Base-by-base conservation (phyloP, 2,797 vertebrate species). In the Sebastolobus alascanus region DNA sequence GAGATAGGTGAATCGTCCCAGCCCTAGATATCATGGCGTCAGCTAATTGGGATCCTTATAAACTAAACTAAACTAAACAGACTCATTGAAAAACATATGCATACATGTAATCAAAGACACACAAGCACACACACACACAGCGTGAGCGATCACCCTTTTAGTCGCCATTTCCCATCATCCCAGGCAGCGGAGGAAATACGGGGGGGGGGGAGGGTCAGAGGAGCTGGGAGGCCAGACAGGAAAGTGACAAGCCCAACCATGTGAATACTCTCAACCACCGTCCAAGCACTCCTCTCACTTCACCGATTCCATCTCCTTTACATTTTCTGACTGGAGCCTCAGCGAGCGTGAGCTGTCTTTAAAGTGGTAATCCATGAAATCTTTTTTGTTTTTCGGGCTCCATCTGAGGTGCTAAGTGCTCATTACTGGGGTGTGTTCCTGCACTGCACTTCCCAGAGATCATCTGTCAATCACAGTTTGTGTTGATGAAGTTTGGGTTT, bases 171-270 rank as follows among this genome's bases (percentile, higher is more conserved):
- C 16, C 86, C 59, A 68, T 85, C 77, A 80, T 70, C 50, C 52
- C 50, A 43, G 37, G 25, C 52, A 67, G 70, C 56, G 38, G 25
- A 72, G 52, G 38, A 61, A 59, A 67, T 43, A 63, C 25, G 6
- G 20, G 16, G 6, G 6, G 20, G 16, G 6, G 22, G 64, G 29
- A 5, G 77, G 75, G 66, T 79, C 66, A 78, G 59, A 52, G 60
- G 54, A 54, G 73, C 56, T 69, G 61, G 52, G 64, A 91, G 75
- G 77, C 43, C 86, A 80, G 74, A 89, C 83, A 89, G 72, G 29
- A 84, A 85, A 81, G 84, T 89, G 86, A 92, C 85, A 75, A 79
- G 77, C 37, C 68, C 75, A 80, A 60, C 43, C 63, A 75, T 75
- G 72, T 88, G 84, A 76, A 81, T 50, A 79, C 70, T 66, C 75